phyloP scores from a whole-genome alignment of 1,140 invertebrate species.

The Chironomus tepperi region DNA sequence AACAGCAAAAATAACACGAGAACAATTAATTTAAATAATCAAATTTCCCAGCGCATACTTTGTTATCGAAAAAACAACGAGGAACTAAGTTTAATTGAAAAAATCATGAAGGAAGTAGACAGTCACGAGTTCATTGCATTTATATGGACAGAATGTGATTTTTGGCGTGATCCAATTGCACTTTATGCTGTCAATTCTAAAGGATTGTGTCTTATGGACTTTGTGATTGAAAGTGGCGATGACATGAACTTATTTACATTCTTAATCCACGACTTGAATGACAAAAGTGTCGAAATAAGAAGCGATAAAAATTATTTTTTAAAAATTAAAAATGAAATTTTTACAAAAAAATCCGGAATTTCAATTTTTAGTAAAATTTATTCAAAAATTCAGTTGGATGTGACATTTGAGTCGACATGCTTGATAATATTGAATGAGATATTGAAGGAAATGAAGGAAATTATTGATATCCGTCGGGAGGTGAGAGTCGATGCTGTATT shows the following conservation, averaged over 20 bases:
- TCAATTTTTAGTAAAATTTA: conserved; percentile 3
- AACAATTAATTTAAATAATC: too few relatives aligned
- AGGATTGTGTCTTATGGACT: not conserved
- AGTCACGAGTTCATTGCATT: not conserved
- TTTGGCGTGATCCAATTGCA: not conserved
- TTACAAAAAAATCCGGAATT: not conserved
- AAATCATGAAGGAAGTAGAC: not conserved
- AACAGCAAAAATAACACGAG: too few relatives aligned
- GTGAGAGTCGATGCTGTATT: not conserved
- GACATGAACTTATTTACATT: not conserved
- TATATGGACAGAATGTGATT: not conserved
- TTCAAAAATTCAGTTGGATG: not conserved
- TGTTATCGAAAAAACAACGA: not conserved
- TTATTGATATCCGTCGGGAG: not conserved
- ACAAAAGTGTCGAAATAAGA: not conserved
- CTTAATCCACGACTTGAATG: not conserved
- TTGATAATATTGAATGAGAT: not conserved
- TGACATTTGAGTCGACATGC: not conserved
- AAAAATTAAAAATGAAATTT: conserved; percentile 15
- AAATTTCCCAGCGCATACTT: not conserved
- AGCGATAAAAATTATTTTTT: not conserved
- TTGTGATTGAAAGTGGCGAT: not conserved
- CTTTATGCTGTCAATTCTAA: not conserved
- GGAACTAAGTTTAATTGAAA: not conserved
- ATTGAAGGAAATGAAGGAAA: not conserved